A percentile compares a stretch with the other conserved stretches of the same genome.
Conservation (phyloP, 1,140 invertebrate species). For the Drosophila prosaltans region DNA sequence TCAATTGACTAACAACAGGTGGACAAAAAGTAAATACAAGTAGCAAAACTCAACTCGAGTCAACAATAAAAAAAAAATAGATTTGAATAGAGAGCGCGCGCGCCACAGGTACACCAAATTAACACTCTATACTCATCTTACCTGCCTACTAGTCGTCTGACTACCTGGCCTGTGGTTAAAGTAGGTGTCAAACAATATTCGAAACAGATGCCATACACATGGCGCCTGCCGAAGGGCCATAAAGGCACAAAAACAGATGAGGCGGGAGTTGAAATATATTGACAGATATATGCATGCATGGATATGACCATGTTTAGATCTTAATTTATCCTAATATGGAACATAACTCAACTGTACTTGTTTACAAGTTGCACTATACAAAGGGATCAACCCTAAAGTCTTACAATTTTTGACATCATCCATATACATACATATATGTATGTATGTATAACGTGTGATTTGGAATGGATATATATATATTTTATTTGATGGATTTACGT, state of each 20-base stretch:
- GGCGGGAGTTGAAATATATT: constrained; percentile 4
- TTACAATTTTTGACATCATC: not conserved
- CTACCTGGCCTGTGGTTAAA: constrained; percentile 32
- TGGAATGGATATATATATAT: too few species aligned
- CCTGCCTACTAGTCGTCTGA: constrained; percentile 27
- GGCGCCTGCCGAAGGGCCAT: constrained; percentile 39
- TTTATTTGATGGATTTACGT: too few species aligned
- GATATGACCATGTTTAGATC: not conserved
- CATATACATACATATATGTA: too few species aligned
- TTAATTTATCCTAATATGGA: constrained; percentile 5
- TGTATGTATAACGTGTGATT: too few species aligned
- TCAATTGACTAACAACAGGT: constrained; percentile 55
- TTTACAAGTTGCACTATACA: not conserved
- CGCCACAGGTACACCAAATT: constrained; percentile 38
- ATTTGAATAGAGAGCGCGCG: constrained; percentile 23
- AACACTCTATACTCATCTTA: constrained; percentile 34
- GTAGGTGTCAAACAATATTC: constrained; percentile 51
- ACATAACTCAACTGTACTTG: constrained; percentile 9
- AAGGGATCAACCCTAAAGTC: not conserved
- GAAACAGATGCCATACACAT: constrained; percentile 36
- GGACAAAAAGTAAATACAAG: constrained; percentile 10
- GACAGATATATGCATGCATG: constrained; percentile 12
- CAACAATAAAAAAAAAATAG: constrained; percentile 9
- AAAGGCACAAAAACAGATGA: constrained; percentile 50
- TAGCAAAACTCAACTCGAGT: constrained; percentile 12